Evolutionary conservation across 2,888 invertebrate species (phyloP).

Genomic region (Acanthococcus lagerstroemiae): DNA sequence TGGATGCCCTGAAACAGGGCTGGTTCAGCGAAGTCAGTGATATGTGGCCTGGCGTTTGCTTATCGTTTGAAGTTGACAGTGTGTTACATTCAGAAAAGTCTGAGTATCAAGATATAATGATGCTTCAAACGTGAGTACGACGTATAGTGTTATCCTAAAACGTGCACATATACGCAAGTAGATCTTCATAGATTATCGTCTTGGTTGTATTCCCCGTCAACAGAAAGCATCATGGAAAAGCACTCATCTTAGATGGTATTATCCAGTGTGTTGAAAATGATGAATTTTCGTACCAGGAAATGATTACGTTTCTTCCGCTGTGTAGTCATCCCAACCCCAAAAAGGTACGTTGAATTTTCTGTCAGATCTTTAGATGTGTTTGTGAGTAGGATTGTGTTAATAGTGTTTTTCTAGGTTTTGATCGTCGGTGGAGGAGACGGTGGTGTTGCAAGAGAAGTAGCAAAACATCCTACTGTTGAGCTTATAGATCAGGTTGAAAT

Average conservation of each 20-base stretch:
- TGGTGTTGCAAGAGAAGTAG: conserved; percentile 89
- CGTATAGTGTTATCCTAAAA: neutral
- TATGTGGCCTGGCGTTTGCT: conserved; percentile 81
- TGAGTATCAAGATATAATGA: conserved; percentile 71
- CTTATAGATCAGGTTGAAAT: conserved; percentile 86
- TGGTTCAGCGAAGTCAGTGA: conserved; percentile 88
- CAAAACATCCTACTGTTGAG: conserved; percentile 83
- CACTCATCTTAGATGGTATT: conserved; percentile 84
- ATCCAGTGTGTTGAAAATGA: conserved; percentile 94
- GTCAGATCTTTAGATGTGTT: neutral
- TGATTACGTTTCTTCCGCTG: conserved; percentile 89
- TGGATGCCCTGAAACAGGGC: conserved; percentile 63
- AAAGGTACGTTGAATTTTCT: conserved; percentile 50
- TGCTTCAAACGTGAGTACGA: conserved; percentile 63
- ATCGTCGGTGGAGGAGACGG: conserved; percentile 98
- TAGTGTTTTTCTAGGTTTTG: conserved; percentile 51
- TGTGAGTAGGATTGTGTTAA: neutral
- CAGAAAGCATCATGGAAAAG: conserved; percentile 70
- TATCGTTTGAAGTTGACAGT: conserved; percentile 73
- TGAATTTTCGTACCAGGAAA: conserved; percentile 97
- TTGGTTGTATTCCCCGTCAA: neutral
- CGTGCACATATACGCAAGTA: neutral
- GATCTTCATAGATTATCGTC: neutral
- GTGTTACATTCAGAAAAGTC: conserved; percentile 70
- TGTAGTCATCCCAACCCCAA: conserved; percentile 84